Evolutionary conservation across 1,140 invertebrate genomes (phyloP).

Genomic region (Drosophila miranda): DNA sequence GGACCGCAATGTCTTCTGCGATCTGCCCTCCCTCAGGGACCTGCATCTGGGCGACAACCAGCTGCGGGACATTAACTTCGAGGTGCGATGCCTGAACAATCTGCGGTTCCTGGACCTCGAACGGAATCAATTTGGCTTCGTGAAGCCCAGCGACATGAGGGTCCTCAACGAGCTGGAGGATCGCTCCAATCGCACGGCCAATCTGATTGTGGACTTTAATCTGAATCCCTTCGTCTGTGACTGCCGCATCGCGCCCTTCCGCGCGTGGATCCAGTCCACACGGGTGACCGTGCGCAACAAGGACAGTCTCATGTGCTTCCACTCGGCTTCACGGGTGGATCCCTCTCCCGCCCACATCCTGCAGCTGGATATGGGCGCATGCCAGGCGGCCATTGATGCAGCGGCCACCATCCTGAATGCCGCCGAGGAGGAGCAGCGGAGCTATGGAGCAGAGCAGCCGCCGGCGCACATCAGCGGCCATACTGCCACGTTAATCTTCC

Average conservation of each 20-base stretch:
- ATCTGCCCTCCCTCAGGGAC: slow-evolving; percentile 86
- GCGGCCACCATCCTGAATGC: slow-evolving; percentile 69
- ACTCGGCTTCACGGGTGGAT: slow-evolving; percentile 61
- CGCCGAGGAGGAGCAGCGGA: slow-evolving; percentile 55
- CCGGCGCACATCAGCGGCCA: slow-evolving; percentile 74
- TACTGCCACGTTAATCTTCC: slow-evolving; percentile 83
- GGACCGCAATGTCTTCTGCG: slow-evolving; percentile 87
- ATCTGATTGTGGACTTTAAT: slow-evolving; percentile 87
- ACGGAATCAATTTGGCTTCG: slow-evolving; percentile 86
- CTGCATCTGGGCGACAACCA: slow-evolving; percentile 88
- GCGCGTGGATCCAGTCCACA: slow-evolving; percentile 86
- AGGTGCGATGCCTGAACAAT: slow-evolving; percentile 87
- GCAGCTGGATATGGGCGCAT: slow-evolving; percentile 81
- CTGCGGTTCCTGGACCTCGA: slow-evolving; percentile 88
- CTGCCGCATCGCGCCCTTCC: slow-evolving; percentile 85
- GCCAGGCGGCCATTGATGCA: slow-evolving; percentile 68
- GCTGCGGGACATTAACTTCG: slow-evolving; percentile 86
- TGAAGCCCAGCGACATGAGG: slow-evolving; percentile 85
- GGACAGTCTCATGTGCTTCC: slow-evolving; percentile 84
- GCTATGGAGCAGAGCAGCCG: slow-evolving; percentile 35
- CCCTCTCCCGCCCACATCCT: slow-evolving; percentile 72
- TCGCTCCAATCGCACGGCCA: slow-evolving; percentile 82
- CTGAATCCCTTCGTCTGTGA: slow-evolving; percentile 88
- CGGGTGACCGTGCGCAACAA: slow-evolving; percentile 86
- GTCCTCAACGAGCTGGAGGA: slow-evolving; percentile 85